phyloP scores from a whole-genome alignment of 2,888 invertebrate genomes.

The Eledona agricola region DNA sequence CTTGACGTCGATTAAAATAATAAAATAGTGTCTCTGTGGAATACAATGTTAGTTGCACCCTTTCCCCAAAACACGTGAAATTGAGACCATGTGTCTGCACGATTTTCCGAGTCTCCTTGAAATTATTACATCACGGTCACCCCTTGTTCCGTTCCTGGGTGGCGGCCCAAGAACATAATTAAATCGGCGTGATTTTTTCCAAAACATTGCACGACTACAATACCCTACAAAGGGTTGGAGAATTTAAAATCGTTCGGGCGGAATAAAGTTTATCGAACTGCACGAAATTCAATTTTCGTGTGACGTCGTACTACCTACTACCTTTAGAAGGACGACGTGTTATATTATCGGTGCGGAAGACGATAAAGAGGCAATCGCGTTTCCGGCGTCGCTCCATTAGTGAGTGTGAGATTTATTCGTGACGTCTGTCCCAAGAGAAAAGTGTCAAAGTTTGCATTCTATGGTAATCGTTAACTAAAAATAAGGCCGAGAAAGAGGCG shows the following conservation, averaged over 20 bases:
- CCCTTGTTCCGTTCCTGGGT: slow-evolving; percentile 30
- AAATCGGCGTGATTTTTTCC: slow-evolving; percentile 62
- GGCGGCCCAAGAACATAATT: slow-evolving; percentile 54
- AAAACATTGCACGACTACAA: slow-evolving; percentile 59
- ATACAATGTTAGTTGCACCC: slow-evolving; percentile 50
- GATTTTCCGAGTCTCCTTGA: slow-evolving; percentile 35
- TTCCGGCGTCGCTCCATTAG: slow-evolving; percentile 43
- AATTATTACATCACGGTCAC: slow-evolving; percentile 15
- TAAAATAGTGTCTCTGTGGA: slow-evolving; percentile 50
- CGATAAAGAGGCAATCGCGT: slow-evolving; percentile 41
- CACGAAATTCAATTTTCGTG: slow-evolving; percentile 51
- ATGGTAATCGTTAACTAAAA: slow-evolving; percentile 44
- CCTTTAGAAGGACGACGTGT: background rate
- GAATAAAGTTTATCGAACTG: slow-evolving; percentile 51
- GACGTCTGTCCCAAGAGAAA: slow-evolving; percentile 51
- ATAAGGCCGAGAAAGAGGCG: slow-evolving; percentile 34
- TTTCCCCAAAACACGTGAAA: slow-evolving; percentile 53
- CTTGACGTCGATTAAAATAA: slow-evolving; percentile 43
- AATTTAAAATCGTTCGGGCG: slow-evolving; percentile 51
- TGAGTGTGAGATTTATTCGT: slow-evolving; percentile 51
- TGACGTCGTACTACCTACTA: slow-evolving; percentile 6
- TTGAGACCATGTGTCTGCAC: slow-evolving; percentile 52
- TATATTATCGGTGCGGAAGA: slow-evolving; percentile 43
- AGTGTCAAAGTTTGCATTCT: slow-evolving; percentile 47
- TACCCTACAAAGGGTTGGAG: slow-evolving; percentile 57